Percentiles rank a stretch among this genome's conserved stretches.
These are phyloP conservation scores for Pantelozetes paolii DNA, from an alignment of 2,888 invertebrate genomes.

Conservation along the genomic window DNA sequence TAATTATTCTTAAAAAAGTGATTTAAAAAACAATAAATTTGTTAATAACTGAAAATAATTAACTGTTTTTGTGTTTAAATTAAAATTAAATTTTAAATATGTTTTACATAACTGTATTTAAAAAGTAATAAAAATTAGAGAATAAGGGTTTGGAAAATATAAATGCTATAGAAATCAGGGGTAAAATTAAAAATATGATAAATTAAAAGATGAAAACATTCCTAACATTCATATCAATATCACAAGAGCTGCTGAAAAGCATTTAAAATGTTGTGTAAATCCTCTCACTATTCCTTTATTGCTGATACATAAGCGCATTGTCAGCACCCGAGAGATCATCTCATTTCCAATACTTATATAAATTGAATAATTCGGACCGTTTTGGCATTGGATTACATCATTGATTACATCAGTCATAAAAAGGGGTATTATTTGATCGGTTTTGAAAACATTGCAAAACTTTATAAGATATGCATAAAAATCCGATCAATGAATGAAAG, in stretches of 20 bases:
- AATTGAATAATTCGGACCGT: conserved; percentile 31
- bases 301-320: conserved; percentile 25
- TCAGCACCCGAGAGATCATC: conserved; percentile 32
- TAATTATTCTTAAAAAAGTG: too few species aligned
- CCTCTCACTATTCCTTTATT: conserved; percentile 33
- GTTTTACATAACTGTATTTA: too few species aligned
- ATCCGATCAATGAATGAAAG: conserved; percentile 12
- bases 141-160: not conserved
- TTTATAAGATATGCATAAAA: conserved; percentile 27
- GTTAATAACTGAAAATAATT: too few species aligned
- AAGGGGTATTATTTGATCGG: conserved; percentile 6
- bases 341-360: not conserved
- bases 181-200: not conserved
- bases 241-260: conserved; percentile 9
- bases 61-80: too few species aligned
- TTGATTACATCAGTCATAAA: conserved; percentile 23
- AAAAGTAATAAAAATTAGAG: too few species aligned
- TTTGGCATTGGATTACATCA: conserved; percentile 35
- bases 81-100: too few species aligned
- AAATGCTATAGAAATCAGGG: too few species aligned
- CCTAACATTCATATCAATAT: not conserved
- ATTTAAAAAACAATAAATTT: too few species aligned
- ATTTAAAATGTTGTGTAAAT: not conserved
- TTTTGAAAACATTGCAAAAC: not conserved
- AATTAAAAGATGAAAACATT: not conserved